Evolutionary conservation across 2,888 invertebrate species (phyloP), one percentile per base, ranked within the genome.

Genomic region (Amiota minor): DNA sequence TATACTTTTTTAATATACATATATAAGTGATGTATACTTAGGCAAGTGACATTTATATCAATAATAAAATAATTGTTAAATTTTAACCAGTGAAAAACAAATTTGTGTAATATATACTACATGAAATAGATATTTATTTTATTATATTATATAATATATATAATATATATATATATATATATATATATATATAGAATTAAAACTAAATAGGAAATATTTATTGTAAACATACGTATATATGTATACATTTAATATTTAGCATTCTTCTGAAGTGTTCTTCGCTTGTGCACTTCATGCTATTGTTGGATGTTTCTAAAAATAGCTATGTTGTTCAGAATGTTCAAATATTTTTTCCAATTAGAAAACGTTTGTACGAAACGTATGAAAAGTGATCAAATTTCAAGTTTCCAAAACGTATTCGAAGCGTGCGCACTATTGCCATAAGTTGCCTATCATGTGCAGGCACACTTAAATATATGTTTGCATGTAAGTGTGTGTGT

Each of bases 371-470:
- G 76, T 75, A 73, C 73, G 70, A 69, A 74, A 68, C 35, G 18
- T 67, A 73, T 70, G 68, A 56, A 73, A 75, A 72, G 76, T 73
- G 79, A 83, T 83, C 82, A 78, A 80, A 76, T 83, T 83, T 83
- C 82, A 73, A 71, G 77, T 59, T 80, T 81, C 81, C 79, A 79
- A 80, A 80, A 77, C 77, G 77, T 81, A 73, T 72, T 76, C 79
- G 85, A 77, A 85, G 74, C 84, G 82, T 83, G 82, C 74, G 82
- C 82, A 83, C 59, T 65, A 47, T 46, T 67, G 50, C n/a, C 65
- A 23, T 46, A 47, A 61, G 46, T 18, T 20, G 20, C 20, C 16
- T 70, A 16, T 56, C 55, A 50, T 69, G 53, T 69, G 53, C 35
- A 50, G 55, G n/a, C 67, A 59, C 50, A 53, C 20, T 45, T 20